Conservation (phyloP, 2,888 invertebrate genomes). For the Serripes groenlandicus region DNA sequence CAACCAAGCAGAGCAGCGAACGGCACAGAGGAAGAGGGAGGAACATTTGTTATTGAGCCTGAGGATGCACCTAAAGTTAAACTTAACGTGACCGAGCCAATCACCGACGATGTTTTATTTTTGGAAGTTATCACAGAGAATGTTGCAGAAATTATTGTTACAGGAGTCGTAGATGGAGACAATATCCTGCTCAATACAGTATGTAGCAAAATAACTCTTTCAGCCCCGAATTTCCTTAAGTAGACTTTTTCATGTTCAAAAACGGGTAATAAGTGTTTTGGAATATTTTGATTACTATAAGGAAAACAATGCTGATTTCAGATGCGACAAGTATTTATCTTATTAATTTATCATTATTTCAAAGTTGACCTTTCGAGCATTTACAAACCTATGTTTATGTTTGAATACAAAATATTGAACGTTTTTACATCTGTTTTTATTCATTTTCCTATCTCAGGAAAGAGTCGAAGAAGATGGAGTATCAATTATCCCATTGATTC, state of each 20-base stretch:
- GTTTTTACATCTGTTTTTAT: no score
- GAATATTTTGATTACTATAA: no score
- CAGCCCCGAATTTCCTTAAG: no score
- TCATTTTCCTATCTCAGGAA: conserved; percentile 14
- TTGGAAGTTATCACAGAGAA: conserved; percentile 18
- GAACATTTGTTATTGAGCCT: conserved; percentile 17
- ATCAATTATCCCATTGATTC: conserved; percentile 22
- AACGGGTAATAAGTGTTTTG: no score
- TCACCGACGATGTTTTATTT: conserved; percentile 8
- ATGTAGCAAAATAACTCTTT: no score
- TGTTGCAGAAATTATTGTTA: conserved; percentile 10
- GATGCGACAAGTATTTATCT: no score
- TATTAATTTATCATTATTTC: no score
- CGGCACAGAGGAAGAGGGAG: conserved; percentile 17
- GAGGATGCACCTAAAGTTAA: conserved; percentile 22
- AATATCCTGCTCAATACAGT: not conserved
- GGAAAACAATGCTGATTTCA: no score
- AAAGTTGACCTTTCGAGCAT: no score
- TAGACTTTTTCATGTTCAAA: no score
- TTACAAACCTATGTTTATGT: no score
- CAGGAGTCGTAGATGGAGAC: not conserved
- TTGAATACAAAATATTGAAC: no score
- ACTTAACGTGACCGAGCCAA: conserved; percentile 9
- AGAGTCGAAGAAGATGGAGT: conserved; percentile 14
- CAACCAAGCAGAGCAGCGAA: conserved; percentile 3